Conservation (phyloP, 2,113 vertebrate species). For the Suncus etruscus region DNA sequence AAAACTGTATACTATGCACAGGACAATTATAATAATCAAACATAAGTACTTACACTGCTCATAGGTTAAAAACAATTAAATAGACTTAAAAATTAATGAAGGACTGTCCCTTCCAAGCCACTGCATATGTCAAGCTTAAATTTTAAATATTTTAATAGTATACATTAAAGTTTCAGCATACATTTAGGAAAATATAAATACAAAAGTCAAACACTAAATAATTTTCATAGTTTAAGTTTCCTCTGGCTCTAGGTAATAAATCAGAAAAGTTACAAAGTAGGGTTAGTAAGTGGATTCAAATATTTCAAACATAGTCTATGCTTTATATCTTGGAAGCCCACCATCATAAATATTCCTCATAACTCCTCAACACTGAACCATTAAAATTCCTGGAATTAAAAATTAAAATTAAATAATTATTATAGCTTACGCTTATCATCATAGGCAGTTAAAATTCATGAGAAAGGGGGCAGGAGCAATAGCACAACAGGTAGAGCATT, state of each 20-base stretch:
- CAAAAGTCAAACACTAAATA: not conserved
- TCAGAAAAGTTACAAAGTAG: too few relatives aligned
- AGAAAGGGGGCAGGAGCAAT: too few relatives aligned
- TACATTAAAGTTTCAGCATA: constrained; percentile 3
- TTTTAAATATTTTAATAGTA: constrained; percentile 11
- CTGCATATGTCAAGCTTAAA: not conserved
- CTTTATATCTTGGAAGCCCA: not conserved
- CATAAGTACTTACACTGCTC: not conserved
- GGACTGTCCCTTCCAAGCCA: not conserved
- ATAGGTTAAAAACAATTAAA: not conserved
- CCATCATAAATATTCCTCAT: not conserved
- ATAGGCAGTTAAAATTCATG: too few relatives aligned
- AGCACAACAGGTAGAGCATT: too few relatives aligned
- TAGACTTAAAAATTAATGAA: not conserved
- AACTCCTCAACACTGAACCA: not conserved
- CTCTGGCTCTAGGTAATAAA: not conserved
- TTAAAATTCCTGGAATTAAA: not conserved
- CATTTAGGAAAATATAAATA: constrained; percentile 19
- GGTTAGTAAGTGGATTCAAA: not conserved
- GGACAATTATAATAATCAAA: constrained; percentile 16
- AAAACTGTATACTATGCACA: constrained; percentile 24
- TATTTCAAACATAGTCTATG: not conserved
- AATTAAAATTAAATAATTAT: not conserved
- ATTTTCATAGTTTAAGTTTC: constrained; percentile 20
- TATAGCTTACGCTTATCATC: too few relatives aligned